Percentiles rank a stretch among this genome's conserved stretches.
These are phyloP conservation scores for Sphaerodactylus townsendi DNA, from an alignment of 2,113 vertebrate species.

Conservation along the genomic window DNA sequence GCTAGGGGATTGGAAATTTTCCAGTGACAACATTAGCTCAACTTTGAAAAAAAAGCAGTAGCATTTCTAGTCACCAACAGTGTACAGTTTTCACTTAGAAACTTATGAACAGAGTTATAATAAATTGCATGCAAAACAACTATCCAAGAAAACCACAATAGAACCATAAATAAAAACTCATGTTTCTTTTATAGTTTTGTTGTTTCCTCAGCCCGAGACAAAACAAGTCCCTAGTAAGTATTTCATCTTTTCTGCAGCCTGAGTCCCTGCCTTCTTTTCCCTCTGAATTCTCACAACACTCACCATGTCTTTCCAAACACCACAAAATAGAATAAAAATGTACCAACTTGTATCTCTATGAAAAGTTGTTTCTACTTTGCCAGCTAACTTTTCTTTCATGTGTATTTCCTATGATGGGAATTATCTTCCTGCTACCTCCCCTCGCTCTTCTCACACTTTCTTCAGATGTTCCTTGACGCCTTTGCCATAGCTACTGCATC, in stretches of 20 bases:
- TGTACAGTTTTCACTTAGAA: background rate
- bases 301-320: too few species aligned
- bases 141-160: constrained; percentile 6
- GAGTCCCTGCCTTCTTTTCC: background rate
- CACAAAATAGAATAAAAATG: background rate
- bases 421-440: too few species aligned
- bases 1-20: background rate
- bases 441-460: too few species aligned
- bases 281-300: background rate
- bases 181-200: background rate
- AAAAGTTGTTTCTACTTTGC: background rate
- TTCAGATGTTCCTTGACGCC: too few species aligned
- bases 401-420: background rate
- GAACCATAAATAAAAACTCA: constrained; percentile 27
- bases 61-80: background rate
- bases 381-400: background rate
- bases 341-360: background rate
- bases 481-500: too few species aligned
- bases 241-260: constrained; percentile 23
- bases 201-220: background rate
- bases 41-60: constrained; percentile 2
- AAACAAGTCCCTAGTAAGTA: background rate
- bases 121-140: constrained; percentile 8
- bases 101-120: constrained; percentile 4
- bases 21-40: background rate